These are phyloP conservation scores for Eupithecia tripunctaria DNA, from an alignment of 2,888 invertebrate species.

Conservation along the genomic window DNA sequence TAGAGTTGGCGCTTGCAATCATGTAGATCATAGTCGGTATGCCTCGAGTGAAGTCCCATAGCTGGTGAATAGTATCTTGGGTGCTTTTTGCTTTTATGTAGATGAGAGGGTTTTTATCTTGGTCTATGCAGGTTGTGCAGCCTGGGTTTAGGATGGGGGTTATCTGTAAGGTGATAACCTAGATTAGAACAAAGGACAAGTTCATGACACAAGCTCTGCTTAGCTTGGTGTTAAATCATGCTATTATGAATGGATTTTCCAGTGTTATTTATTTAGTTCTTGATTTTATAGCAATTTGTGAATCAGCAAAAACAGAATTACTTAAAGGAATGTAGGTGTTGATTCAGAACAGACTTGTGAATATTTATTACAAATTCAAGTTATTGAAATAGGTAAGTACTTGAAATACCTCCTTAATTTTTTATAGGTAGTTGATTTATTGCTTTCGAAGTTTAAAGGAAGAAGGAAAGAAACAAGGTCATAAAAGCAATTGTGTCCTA, in stretches of 20 bases:
- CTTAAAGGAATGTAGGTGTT: too few relatives aligned
- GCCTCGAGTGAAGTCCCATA: conserved; percentile 86
- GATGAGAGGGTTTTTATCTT: conserved; percentile 69
- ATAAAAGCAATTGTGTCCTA: not conserved
- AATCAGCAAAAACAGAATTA: too few relatives aligned
- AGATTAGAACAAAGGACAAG: not conserved
- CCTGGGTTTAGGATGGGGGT: conserved; percentile 67
- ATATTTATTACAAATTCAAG: conserved; percentile 1
- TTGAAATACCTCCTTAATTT: too few relatives aligned
- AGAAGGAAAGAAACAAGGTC: not conserved
- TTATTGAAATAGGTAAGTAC: too few relatives aligned
- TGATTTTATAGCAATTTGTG: not conserved
- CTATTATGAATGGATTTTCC: too few relatives aligned
- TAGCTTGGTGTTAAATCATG: too few relatives aligned
- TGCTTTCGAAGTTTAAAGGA: too few relatives aligned
- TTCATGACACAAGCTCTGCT: too few relatives aligned
- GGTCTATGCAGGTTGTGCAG: conserved; percentile 59
- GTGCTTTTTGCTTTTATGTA: conserved; percentile 84
- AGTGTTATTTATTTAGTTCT: not conserved
- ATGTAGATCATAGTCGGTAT: conserved; percentile 85
- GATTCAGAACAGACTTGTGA: too few relatives aligned
- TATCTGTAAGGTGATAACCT: conserved; percentile 58
- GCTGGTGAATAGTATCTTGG: conserved; percentile 86
- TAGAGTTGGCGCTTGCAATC: conserved; percentile 74
- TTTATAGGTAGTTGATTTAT: too few relatives aligned